Percentiles rank a stretch among this genome's conserved stretches.
Conservation (phyloP, 1,140 invertebrate genomes). For the Agraylea sexmaculata region DNA sequence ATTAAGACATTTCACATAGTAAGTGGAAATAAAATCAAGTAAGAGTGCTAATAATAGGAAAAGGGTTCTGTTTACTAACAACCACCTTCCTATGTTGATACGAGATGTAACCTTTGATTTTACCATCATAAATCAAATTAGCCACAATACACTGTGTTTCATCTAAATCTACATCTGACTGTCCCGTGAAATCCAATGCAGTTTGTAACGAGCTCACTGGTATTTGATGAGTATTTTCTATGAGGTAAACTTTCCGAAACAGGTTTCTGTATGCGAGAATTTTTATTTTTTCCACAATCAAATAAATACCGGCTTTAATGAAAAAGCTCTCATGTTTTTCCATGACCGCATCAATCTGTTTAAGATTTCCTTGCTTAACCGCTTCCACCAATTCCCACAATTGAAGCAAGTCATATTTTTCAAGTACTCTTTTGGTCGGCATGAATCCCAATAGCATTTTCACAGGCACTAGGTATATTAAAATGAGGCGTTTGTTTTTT, state of each 20-base stretch:
- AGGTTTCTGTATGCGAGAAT: slow-evolving; percentile 92
- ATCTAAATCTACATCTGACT: slow-evolving; percentile 80
- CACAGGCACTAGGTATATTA: slow-evolving; percentile 93
- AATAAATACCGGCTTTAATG: slow-evolving; percentile 89
- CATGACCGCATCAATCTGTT: slow-evolving; percentile 74
- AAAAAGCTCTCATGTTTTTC: slow-evolving; percentile 82
- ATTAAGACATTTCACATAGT: no score
- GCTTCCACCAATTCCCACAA: slow-evolving; percentile 81
- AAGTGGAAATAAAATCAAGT: slow-evolving; percentile 11
- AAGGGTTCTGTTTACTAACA: slow-evolving; percentile 93
- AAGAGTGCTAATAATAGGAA: slow-evolving; percentile 60
- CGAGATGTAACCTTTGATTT: slow-evolving; percentile 95
- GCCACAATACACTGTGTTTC: slow-evolving; percentile 94
- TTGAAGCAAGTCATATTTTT: slow-evolving; percentile 83
- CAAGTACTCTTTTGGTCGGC: slow-evolving; percentile 64
- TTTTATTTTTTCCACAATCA: slow-evolving; percentile 94
- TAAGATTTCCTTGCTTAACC: slow-evolving; percentile 81
- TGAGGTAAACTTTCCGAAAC: slow-evolving; percentile 88
- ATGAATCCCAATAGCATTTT: slow-evolving; percentile 93
- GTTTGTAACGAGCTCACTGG: slow-evolving; percentile 71
- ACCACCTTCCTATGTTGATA: slow-evolving; percentile 95
- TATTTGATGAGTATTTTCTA: slow-evolving; percentile 82
- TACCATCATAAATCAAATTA: slow-evolving; percentile 90
- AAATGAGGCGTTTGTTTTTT: slow-evolving; percentile 86
- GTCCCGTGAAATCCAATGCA: slow-evolving; percentile 68